A percentile compares a stretch with the other conserved stretches of the same genome.
These are phyloP conservation scores for Tragelaphus strepsiceros DNA, from an alignment of 2,113 vertebrate genomes.

Conservation along the genomic window DNA sequence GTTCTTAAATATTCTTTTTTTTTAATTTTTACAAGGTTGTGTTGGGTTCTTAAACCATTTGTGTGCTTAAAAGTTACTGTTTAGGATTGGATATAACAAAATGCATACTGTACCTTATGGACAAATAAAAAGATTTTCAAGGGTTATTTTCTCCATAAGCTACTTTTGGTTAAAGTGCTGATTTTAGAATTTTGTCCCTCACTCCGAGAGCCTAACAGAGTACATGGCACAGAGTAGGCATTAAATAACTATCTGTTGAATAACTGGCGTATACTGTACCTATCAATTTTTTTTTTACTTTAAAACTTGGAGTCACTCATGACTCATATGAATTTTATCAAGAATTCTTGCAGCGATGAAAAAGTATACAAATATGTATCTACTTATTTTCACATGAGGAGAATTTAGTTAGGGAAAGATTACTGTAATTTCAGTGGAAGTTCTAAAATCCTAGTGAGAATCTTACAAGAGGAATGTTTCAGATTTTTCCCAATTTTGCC, in stretches of 20 bases:
- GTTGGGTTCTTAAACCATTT: background rate
- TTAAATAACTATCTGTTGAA: background rate
- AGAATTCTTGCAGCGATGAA: background rate
- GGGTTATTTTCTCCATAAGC: background rate
- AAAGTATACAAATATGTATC: conserved; percentile 16
- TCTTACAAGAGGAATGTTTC: background rate
- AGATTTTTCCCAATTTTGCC: background rate
- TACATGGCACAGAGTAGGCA: background rate
- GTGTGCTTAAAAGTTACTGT: background rate
- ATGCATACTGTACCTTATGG: background rate
- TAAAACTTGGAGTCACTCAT: conserved; percentile 11
- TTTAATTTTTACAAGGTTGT: background rate
- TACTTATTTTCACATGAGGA: conserved; percentile 38
- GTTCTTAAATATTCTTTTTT: background rate
- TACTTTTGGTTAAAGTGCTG: background rate
- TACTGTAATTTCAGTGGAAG: conserved; percentile 6
- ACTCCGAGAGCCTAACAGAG: background rate
- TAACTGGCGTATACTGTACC: background rate
- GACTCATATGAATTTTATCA: conserved; percentile 37
- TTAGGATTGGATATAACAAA: background rate
- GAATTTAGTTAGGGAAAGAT: conserved; percentile 19
- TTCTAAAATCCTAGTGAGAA: background rate
- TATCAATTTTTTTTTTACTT: conserved; percentile 38
- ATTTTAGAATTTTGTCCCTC: background rate
- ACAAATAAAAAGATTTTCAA: background rate